These are phyloP conservation scores for Dascyllus trimaculatus DNA, from an alignment of 2,113 vertebrate genomes.

Conservation along the genomic window DNA sequence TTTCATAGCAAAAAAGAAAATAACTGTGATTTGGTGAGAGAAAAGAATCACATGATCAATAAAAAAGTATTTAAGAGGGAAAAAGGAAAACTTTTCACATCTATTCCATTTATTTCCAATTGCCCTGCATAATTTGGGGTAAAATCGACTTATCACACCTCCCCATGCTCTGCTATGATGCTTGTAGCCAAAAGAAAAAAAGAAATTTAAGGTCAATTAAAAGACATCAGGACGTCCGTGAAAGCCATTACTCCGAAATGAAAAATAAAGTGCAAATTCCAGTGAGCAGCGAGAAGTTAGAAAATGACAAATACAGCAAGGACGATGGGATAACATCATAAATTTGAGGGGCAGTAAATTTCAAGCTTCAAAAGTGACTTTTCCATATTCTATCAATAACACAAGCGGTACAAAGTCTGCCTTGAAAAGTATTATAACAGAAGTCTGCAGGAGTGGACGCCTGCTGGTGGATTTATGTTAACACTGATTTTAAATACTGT, in stretches of 20 bases:
- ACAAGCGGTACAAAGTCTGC: slow-evolving; percentile 9
- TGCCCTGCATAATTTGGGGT: background rate
- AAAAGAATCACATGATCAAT: slow-evolving; percentile 6
- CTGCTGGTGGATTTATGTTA: slow-evolving; percentile 31
- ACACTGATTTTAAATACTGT: slow-evolving; percentile 19
- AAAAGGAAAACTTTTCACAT: slow-evolving; percentile 4
- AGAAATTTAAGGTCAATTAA: slow-evolving; percentile 32
- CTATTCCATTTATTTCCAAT: slow-evolving; percentile 8
- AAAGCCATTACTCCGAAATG: slow-evolving; percentile 58
- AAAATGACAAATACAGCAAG: slow-evolving; percentile 58
- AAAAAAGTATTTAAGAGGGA: background rate
- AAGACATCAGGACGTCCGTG: slow-evolving; percentile 41
- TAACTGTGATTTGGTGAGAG: slow-evolving; percentile 6
- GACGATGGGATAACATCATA: slow-evolving; percentile 44
- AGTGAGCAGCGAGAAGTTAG: slow-evolving; percentile 8
- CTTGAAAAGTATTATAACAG: slow-evolving; percentile 37
- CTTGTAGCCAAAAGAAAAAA: background rate
- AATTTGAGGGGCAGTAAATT: slow-evolving; percentile 58
- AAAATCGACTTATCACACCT: slow-evolving; percentile 17
- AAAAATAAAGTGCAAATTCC: slow-evolving; percentile 50
- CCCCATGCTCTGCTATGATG: background rate
- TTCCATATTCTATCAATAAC: slow-evolving; percentile 50
- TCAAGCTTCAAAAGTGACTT: slow-evolving; percentile 31
- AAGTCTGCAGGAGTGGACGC: slow-evolving; percentile 16
- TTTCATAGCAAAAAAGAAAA: slow-evolving; percentile 29